A percentile compares a stretch with the other conserved stretches of the same genome.
These are phyloP conservation scores for Chiloscyllium plagiosum DNA, from an alignment of 2,113 vertebrate genomes.

Conservation along the genomic window DNA sequence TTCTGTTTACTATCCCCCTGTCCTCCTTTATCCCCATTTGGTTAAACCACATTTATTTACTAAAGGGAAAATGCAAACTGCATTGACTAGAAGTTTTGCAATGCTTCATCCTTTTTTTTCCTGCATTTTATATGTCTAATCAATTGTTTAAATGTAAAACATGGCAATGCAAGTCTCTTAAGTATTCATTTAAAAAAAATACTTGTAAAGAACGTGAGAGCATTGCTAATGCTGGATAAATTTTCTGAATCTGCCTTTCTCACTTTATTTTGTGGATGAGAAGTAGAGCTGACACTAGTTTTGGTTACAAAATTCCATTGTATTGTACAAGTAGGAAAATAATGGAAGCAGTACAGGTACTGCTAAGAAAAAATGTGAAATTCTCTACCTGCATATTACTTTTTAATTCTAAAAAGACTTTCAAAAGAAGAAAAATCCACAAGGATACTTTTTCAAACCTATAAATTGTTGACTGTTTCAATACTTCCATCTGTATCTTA, in stretches of 20 bases:
- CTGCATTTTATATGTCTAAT: neutral
- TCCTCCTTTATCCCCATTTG: neutral
- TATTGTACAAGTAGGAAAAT: neutral
- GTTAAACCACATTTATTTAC: neutral
- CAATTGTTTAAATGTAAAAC: neutral
- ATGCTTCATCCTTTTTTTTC: neutral
- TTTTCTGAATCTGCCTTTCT: constrained; percentile 9
- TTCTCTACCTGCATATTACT: neutral
- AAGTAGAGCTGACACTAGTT: neutral
- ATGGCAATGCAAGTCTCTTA: neutral
- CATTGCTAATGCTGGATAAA: neutral
- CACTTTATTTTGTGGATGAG: neutral
- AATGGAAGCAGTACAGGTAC: constrained; percentile 7
- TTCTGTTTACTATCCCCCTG: neutral
- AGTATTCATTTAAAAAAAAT: neutral
- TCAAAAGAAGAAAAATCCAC: constrained; percentile 28
- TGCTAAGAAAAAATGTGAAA: neutral
- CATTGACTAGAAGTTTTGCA: neutral
- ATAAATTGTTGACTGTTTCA: constrained; percentile 23
- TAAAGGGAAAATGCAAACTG: neutral
- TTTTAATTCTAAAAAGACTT: constrained; percentile 17
- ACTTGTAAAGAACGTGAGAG: neutral
- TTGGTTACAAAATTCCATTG: neutral
- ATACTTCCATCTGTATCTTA: constrained; percentile 30
- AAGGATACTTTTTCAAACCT: constrained; percentile 6